A percentile compares a stretch with the other conserved stretches of the same genome.
Evolutionary conservation across 2,888 invertebrate genomes (phyloP).

Genomic region (Monochamus alternatus): DNA sequence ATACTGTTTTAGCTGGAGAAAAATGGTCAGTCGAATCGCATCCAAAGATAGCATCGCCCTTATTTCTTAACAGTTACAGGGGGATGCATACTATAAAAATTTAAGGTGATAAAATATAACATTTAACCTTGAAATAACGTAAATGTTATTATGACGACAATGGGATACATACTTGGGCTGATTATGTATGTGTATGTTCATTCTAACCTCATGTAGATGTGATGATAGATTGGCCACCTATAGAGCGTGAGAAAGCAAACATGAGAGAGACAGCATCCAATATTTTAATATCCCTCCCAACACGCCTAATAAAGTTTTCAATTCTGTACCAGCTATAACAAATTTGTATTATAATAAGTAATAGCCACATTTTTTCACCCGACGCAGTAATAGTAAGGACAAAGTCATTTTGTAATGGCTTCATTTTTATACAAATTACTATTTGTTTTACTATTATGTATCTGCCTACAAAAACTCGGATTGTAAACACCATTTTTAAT

Average conservation of each 20-base stretch:
- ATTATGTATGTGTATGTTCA: too few species aligned
- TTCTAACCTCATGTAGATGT: background rate
- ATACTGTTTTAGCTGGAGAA: too few species aligned
- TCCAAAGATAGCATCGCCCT: too few species aligned
- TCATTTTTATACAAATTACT: slow-evolving; percentile 11
- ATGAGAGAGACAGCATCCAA: background rate
- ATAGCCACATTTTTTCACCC: too few species aligned
- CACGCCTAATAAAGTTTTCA: background rate
- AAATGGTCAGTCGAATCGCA: too few species aligned
- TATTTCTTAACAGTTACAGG: too few species aligned
- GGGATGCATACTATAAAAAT: too few species aligned
- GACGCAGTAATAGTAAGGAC: background rate
- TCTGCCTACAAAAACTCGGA: slow-evolving; percentile 11
- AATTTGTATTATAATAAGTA: background rate
- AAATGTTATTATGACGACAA: too few species aligned
- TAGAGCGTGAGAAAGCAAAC: slow-evolving; percentile 1
- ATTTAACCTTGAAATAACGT: too few species aligned
- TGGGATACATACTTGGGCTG: too few species aligned
- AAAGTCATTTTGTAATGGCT: slow-evolving; percentile 3
- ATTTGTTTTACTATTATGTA: background rate
- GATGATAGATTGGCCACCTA: background rate
- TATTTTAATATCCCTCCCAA: background rate
- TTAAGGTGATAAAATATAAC: too few species aligned
- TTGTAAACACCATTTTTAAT: slow-evolving; percentile 12
- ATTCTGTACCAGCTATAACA: background rate